These are phyloP conservation scores for Stegostoma tigrinum DNA, from an alignment of 2,113 vertebrate species.

Conservation along the genomic window DNA sequence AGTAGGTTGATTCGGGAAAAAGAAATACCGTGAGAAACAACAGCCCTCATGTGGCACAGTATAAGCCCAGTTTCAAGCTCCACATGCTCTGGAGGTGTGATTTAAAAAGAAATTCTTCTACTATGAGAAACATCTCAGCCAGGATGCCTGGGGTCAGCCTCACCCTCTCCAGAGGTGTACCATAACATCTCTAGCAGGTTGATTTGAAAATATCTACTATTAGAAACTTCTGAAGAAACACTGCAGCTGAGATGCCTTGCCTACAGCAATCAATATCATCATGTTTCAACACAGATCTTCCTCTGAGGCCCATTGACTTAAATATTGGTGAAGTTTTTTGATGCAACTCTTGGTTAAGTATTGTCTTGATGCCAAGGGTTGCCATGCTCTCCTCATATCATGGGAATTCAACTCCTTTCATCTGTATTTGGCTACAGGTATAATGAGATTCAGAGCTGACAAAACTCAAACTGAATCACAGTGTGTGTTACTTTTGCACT, in stretches of 20 bases:
- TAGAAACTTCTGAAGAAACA: neutral
- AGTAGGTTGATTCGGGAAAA: too few species aligned
- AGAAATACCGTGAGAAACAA: too few species aligned
- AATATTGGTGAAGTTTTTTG: neutral
- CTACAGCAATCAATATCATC: neutral
- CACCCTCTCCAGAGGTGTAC: too few species aligned
- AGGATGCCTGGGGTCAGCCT: too few species aligned
- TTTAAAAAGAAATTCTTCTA: too few species aligned
- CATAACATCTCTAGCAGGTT: too few species aligned
- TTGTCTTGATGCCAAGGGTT: neutral
- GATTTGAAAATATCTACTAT: neutral
- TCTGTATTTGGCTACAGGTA: neutral
- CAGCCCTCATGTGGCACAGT: too few species aligned
- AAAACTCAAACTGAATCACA: neutral
- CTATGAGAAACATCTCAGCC: too few species aligned
- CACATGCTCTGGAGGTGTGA: too few species aligned
- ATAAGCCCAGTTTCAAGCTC: too few species aligned
- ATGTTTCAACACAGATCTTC: neutral
- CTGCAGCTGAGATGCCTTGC: neutral
- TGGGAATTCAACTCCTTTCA: neutral
- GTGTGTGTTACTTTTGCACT: neutral
- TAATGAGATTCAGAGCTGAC: neutral
- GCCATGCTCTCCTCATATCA: neutral
- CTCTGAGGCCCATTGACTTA: neutral
- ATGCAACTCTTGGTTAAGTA: neutral